Conservation (phyloP, 2,888 invertebrate species). For the Fragum fragum region DNA sequence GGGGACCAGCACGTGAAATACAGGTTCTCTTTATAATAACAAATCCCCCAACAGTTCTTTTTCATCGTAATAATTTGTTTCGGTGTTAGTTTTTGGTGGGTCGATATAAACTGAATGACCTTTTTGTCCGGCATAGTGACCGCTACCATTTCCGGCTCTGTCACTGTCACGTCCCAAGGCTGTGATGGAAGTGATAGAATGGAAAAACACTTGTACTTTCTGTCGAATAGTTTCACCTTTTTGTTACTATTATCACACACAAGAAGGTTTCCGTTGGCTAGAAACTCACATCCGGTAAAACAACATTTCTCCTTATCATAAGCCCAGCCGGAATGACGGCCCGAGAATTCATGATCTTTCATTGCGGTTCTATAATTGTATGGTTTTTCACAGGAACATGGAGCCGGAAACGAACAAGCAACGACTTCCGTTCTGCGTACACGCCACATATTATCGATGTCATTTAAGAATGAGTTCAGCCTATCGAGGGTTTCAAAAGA, state of each 20-base stretch:
- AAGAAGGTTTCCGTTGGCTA: slow-evolving; percentile 55
- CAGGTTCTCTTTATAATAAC: slow-evolving; percentile 33
- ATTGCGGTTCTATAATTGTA: slow-evolving; percentile 46
- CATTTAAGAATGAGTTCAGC: slow-evolving; percentile 17
- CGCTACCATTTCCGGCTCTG: slow-evolving; percentile 43
- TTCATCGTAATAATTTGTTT: slow-evolving; percentile 47
- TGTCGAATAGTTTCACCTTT: slow-evolving; percentile 61
- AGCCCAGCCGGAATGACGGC: slow-evolving; percentile 56
- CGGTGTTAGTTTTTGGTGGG: slow-evolving; percentile 39
- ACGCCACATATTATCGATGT: slow-evolving; percentile 43
- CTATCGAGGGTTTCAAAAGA: slow-evolving; percentile 40
- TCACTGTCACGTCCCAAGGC: slow-evolving; percentile 61
- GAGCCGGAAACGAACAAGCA: slow-evolving; percentile 45
- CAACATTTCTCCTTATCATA: slow-evolving; percentile 60
- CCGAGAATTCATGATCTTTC: slow-evolving; percentile 51
- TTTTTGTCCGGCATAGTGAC: slow-evolving; percentile 61
- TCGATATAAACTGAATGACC: slow-evolving; percentile 51
- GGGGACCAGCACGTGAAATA: slow-evolving; percentile 62
- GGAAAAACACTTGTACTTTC: slow-evolving; percentile 59
- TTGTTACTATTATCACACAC: slow-evolving; percentile 61
- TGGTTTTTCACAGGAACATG: slow-evolving; percentile 60
- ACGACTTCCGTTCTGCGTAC: slow-evolving; percentile 35
- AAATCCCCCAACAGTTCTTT: slow-evolving; percentile 64
- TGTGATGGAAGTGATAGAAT: slow-evolving; percentile 41
- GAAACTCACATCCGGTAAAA: slow-evolving; percentile 63